A percentile compares a stretch with the other conserved stretches of the same genome.
These are phyloP conservation scores for Adoxophyes honmai DNA, from an alignment of 1,140 invertebrate species.

Conservation along the genomic window DNA sequence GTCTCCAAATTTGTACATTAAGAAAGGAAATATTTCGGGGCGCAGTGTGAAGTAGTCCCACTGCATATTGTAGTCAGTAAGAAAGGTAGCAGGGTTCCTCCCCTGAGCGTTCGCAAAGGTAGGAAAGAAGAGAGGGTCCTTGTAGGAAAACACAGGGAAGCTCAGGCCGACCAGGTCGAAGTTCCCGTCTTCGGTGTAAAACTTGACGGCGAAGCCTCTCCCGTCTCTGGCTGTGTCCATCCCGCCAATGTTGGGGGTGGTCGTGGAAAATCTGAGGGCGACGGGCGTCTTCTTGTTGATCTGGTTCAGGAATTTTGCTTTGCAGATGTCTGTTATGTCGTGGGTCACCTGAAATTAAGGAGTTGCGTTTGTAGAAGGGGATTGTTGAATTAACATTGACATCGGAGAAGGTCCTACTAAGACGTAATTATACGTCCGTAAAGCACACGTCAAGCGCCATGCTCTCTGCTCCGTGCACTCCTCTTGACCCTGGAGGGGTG, in stretches of 20 bases:
- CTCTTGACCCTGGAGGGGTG: no score
- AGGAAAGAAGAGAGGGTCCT: conserved; percentile 82
- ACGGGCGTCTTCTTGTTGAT: not conserved
- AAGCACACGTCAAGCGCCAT: no score
- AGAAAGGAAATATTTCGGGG: conserved; percentile 88
- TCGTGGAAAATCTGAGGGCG: conserved; percentile 83
- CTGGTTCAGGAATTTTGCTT: not conserved
- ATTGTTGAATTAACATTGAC: no score
- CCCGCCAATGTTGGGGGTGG: conserved; percentile 90
- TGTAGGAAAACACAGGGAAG: conserved; percentile 84
- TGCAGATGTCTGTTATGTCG: not conserved
- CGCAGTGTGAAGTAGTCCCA: conserved; percentile 93
- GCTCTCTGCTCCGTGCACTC: no score
- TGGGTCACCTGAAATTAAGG: not conserved
- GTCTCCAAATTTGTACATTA: conserved; percentile 89
- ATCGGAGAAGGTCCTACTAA: no score
- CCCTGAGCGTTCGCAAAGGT: conserved; percentile 79
- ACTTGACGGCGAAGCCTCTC: conserved; percentile 84
- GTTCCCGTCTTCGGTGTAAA: conserved; percentile 86
- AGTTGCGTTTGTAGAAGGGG: no score
- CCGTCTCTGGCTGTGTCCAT: conserved; percentile 84
- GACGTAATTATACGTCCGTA: no score
- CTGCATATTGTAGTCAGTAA: conserved; percentile 87
- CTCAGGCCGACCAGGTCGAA: conserved; percentile 85
- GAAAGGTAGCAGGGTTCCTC: conserved; percentile 82